Evolutionary conservation across 2,797 vertebrate species (phyloP).

Genomic region (Poeciliopsis presidionis): DNA sequence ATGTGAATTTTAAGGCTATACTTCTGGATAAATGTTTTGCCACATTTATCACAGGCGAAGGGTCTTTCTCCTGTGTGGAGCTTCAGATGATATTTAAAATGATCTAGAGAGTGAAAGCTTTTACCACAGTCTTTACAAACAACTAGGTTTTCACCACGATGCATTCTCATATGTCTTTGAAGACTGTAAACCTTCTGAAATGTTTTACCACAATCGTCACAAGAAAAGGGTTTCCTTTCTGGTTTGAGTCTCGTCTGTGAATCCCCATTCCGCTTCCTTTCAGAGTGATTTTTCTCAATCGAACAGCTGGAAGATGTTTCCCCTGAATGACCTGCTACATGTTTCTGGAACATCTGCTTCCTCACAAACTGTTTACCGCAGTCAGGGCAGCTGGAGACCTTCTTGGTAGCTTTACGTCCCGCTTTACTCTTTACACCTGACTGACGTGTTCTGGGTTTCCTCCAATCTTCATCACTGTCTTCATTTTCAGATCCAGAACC

Average conservation of each 20-base stretch:
- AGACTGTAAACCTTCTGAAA: background rate
- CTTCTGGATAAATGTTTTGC: background rate
- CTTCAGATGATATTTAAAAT: background rate
- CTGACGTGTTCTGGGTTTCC: too few species aligned
- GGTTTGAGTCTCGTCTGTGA: background rate
- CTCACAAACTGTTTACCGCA: conserved; percentile 15
- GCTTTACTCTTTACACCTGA: too few species aligned
- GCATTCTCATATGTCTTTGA: background rate
- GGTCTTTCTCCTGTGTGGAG: background rate
- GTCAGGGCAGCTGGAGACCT: conserved; percentile 2
- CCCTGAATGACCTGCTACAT: background rate
- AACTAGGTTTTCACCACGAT: background rate
- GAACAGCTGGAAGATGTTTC: background rate
- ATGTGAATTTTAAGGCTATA: background rate
- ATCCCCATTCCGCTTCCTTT: background rate
- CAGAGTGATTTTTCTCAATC: background rate
- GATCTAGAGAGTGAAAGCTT: background rate
- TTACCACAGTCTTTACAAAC: background rate
- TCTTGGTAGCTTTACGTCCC: too few species aligned
- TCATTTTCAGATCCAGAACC: too few species aligned
- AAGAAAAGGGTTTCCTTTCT: background rate
- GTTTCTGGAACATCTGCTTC: conserved; percentile 5
- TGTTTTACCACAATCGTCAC: background rate
- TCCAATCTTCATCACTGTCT: too few species aligned
- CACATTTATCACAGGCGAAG: conserved; percentile 1